Base-by-base conservation (phyloP, 2,113 vertebrate genomes). In the Pungitius pungitius region DNA sequence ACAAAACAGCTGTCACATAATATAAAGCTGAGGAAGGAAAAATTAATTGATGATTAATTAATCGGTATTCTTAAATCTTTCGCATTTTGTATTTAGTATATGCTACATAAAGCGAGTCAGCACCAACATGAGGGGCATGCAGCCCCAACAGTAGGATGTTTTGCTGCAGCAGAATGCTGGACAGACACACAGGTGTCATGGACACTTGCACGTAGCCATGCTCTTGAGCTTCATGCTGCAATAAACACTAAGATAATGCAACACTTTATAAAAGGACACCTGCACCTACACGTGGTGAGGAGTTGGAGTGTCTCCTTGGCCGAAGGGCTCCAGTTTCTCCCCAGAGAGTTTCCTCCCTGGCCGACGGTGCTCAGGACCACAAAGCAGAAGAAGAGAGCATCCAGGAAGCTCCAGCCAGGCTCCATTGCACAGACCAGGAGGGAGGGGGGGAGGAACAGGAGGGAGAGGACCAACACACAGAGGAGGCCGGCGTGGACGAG, bases 301-400 rank as follows among this genome's bases (percentile, higher is more conserved):
- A 95, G 76, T 67, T 94, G 83, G 43, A 94, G 90, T 0, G 90
- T 71, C 43, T 90, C 75, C 1, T 78, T 90, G 1, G 90, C 70
- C 0, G 39, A 68, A 2, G 71, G 84, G 40, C 86, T 83, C 47
- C 79, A 65, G 0, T 1, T 76, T 0, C 8, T 84, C 3, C 89
- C 86, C 0, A 91, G 90, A 42, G 94, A 57, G 54, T 91, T 85
- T 62, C 93, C 92, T 9, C 91, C 93, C 27, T 94, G 69, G 3
- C 95, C 91, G 0, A 95, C 93, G 20, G 95, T 95, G 87, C 94
- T 96, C 68, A 96, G 93, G 0, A 92, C 93, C 40, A 93, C 69
- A 10, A 95, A 95, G 84, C 95, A 95, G 87, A 93, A 95, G 69
- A 95, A 95, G 27, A 95, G 52, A 0, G 95, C 88, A 18, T 94